Percentiles rank a stretch among this genome's conserved stretches.
Evolutionary conservation across 2,888 invertebrate species (phyloP).

Genomic region (Pterostichus madidus): DNA sequence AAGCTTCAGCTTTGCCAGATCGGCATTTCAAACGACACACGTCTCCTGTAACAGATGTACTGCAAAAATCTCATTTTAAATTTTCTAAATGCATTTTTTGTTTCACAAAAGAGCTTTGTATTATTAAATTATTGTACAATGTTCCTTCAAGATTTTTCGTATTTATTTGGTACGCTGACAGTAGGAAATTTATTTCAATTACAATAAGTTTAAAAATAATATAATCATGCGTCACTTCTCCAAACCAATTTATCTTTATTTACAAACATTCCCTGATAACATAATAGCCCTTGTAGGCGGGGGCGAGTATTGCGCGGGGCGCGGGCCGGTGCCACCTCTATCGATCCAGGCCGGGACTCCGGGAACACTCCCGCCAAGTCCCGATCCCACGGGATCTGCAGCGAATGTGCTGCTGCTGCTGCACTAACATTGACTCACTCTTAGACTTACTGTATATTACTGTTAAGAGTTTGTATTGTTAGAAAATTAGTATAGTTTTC

Average conservation of each 20-base stretch:
- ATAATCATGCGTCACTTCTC: too few species aligned
- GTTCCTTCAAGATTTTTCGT: too few species aligned
- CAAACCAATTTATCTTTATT: background rate
- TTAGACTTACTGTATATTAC: too few species aligned
- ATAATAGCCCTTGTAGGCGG: too few species aligned
- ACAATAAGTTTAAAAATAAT: too few species aligned
- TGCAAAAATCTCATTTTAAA: background rate
- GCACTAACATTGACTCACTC: background rate
- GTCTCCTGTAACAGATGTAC: background rate
- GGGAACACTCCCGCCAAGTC: background rate
- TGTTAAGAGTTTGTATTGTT: too few species aligned
- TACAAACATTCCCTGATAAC: background rate
- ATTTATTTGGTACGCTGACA: too few species aligned
- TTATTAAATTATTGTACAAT: too few species aligned
- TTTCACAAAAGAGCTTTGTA: background rate
- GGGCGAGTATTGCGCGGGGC: background rate
- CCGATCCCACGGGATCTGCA: background rate
- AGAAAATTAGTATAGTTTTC: too few species aligned
- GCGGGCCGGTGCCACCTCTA: conserved; percentile 4
- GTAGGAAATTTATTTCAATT: too few species aligned
- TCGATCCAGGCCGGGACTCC: conserved; percentile 21
- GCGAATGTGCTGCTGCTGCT: background rate
- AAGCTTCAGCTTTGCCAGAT: background rate
- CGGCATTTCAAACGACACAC: background rate
- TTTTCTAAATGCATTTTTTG: background rate